A percentile compares a stretch with the other conserved stretches of the same genome.
phyloP scores from a whole-genome alignment of 2,797 vertebrate species.

The Chelonia mydas region DNA sequence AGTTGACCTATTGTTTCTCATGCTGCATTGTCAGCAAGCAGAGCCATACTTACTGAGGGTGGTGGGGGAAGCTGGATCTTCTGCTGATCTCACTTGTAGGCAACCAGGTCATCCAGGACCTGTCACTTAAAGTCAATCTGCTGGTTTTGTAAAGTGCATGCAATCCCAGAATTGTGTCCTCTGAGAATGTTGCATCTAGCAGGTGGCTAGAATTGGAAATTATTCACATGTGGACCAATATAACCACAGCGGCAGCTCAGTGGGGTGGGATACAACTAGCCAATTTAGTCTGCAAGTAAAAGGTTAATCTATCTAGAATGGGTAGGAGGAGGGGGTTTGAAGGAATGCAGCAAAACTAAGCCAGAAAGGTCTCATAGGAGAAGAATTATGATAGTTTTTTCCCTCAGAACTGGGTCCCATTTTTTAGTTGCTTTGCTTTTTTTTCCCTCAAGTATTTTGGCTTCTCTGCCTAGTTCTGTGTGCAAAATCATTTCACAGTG shows the following conservation, averaged over 20 bases:
- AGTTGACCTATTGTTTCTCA: constrained; percentile 1
- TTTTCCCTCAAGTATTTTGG: background rate
- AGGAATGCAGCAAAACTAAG: background rate
- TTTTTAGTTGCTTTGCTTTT: background rate
- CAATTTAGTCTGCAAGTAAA: constrained; percentile 48
- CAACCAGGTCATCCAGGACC: constrained; percentile 13
- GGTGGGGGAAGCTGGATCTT: background rate
- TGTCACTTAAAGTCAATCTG: constrained; percentile 45
- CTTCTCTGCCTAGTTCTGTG: background rate
- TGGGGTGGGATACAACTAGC: background rate
- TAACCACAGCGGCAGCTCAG: background rate
- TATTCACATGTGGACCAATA: constrained; percentile 54
- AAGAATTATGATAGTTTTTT: background rate
- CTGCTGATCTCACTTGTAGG: background rate
- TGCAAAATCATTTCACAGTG: constrained; percentile 5
- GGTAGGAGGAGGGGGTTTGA: background rate
- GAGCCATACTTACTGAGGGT: constrained; percentile 25
- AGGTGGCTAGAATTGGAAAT: constrained; percentile 46
- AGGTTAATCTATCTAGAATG: background rate
- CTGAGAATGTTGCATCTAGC: constrained; percentile 13
- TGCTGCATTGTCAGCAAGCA: background rate
- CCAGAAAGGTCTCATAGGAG: background rate
- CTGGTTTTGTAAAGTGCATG: constrained; percentile 20
- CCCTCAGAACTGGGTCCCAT: background rate
- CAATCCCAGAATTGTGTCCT: constrained; percentile 43